A percentile compares a stretch with the other conserved stretches of the same genome.
These are phyloP conservation scores for Alosa sapidissima DNA, from an alignment of 2,797 vertebrate genomes.

Conservation along the genomic window DNA sequence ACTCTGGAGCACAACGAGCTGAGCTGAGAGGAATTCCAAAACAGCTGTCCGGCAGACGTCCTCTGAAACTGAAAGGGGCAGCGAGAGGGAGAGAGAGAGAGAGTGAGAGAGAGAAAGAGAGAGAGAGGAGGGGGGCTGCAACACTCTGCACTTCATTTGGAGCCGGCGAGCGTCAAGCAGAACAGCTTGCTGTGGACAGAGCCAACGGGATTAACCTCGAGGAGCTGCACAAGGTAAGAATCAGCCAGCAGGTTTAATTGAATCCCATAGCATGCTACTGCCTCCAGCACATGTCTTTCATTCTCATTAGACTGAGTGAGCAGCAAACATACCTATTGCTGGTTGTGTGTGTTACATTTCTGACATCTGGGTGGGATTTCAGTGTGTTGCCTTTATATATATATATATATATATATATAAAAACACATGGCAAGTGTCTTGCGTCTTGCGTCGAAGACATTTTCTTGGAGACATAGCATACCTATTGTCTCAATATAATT, in stretches of 20 bases:
- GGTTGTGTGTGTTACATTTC: neutral
- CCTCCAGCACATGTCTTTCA: neutral
- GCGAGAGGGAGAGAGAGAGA: neutral
- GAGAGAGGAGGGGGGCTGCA: slow-evolving; percentile 39
- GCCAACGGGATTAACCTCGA: neutral
- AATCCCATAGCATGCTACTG: neutral
- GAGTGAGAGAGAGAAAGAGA: slow-evolving; percentile 27
- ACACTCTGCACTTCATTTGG: slow-evolving; percentile 32
- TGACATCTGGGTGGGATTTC: neutral
- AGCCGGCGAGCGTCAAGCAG: neutral
- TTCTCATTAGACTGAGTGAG: neutral
- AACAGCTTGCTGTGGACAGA: slow-evolving; percentile 11
- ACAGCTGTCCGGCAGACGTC: slow-evolving; percentile 79
- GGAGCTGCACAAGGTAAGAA: slow-evolving; percentile 1
- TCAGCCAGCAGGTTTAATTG: neutral
- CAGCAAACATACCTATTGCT: neutral
- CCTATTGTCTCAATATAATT: neutral
- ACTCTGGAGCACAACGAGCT: slow-evolving; percentile 39
- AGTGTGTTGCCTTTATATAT: neutral
- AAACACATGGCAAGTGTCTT: neutral
- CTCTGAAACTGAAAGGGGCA: slow-evolving; percentile 44
- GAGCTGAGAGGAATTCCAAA: slow-evolving; percentile 69
- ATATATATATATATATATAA: neutral
- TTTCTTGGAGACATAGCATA: neutral
- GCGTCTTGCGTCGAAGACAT: neutral